Percentiles rank a stretch among this genome's conserved stretches.
phyloP scores from a whole-genome alignment of 2,797 vertebrate species.

The Adelosebastes latens region DNA sequence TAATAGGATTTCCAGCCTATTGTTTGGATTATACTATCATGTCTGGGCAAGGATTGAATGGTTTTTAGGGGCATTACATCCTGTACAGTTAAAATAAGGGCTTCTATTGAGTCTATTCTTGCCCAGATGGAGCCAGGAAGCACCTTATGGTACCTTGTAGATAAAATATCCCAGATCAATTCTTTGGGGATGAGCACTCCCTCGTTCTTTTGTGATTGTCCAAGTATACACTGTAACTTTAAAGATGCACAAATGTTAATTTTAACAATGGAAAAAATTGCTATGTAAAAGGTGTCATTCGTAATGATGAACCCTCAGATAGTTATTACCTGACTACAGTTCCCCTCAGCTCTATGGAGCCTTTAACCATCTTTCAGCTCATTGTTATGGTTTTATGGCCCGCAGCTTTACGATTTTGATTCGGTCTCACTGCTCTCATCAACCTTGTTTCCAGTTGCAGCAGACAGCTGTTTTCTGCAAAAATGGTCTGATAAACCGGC shows the following conservation, averaged over 20 bases:
- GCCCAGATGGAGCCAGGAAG: background rate
- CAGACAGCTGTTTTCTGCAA: background rate
- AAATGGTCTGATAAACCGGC: background rate
- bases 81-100: conserved; percentile 10
- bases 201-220: background rate
- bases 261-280: background rate
- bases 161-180: background rate
- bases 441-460: background rate
- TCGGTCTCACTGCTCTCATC: too few species aligned
- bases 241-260: background rate
- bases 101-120: background rate
- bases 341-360: too few species aligned
- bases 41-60: conserved; percentile 32
- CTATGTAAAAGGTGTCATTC: background rate
- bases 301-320: background rate
- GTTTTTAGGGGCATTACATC: conserved; percentile 32
- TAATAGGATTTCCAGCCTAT: conserved; percentile 53
- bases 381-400: too few species aligned
- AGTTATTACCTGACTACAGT: background rate
- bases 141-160: background rate
- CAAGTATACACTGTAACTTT: background rate
- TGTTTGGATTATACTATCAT: conserved; percentile 53
- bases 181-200: background rate
- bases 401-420: too few species aligned
- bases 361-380: too few species aligned